phyloP scores from a whole-genome alignment of 1,140 invertebrate genomes.

The Drosophila fuyamai region DNA sequence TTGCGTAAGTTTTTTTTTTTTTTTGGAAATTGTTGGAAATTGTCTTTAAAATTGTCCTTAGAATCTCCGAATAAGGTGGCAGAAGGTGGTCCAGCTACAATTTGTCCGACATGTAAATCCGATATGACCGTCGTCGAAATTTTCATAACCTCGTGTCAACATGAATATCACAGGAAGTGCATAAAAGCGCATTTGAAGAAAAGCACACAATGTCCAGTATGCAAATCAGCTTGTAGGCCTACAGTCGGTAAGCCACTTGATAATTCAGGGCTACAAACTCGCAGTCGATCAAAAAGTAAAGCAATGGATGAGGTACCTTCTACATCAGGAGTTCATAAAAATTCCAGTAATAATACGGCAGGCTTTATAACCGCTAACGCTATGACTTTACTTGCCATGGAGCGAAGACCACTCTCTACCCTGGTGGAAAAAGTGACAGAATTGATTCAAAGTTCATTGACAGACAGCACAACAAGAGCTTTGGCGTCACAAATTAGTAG shows the following conservation, averaged over 20 bases:
- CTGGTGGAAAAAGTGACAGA: too few species aligned
- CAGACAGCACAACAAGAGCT: too few species aligned
- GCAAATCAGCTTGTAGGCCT: not conserved
- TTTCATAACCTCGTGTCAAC: not conserved
- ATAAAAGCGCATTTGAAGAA: slow-evolving; percentile 2
- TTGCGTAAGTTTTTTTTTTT: not conserved
- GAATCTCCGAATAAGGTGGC: not conserved
- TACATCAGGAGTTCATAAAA: not conserved
- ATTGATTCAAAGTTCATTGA: too few species aligned
- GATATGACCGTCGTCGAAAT: not conserved
- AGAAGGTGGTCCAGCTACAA: too few species aligned
- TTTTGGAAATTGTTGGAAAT: too few species aligned
- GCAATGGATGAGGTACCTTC: not conserved
- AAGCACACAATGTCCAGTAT: slow-evolving; percentile 1
- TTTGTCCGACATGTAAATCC: slow-evolving; percentile 7
- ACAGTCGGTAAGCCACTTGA: not conserved
- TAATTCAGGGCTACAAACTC: slow-evolving; percentile 3
- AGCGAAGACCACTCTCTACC: too few species aligned
- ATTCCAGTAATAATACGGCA: too few species aligned
- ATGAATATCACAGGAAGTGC: slow-evolving; percentile 1
- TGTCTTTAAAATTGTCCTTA: too few species aligned
- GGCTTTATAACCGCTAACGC: too few species aligned
- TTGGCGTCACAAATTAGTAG: too few species aligned
- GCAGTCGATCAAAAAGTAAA: slow-evolving; percentile 9
- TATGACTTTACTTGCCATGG: too few species aligned